Evolutionary conservation across 2,113 vertebrate species (phyloP), one percentile per base, ranked within the genome.

Genomic region (Mirounga angustirostris): DNA sequence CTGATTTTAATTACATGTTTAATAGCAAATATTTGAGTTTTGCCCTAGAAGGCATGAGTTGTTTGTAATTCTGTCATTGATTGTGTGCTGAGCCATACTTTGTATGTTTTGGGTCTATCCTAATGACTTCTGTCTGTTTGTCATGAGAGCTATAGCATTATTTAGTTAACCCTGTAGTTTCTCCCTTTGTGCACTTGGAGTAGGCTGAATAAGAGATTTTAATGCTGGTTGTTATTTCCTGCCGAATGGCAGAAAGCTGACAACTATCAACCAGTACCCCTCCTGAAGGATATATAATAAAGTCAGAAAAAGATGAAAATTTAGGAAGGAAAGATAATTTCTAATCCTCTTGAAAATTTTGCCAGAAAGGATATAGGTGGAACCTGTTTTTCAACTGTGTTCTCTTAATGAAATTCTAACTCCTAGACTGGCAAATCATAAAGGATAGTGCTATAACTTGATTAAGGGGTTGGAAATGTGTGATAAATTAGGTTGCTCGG

Each of bases 1-100:
- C 54, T 80, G 18, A 91, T 93, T 96, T 96, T 97, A 96, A 97
- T 97, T 98, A 65, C 18, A 73, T 78, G 46, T 80, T 97, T 97
- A 96, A 97, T 93, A 95, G 89, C 50, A 97, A 95, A 96, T 96
- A 97, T 97, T 98, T 98, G 95, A 85, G 36, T 95, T 98, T 97
- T 98, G 54, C 59, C 59, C 71, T 94, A 82, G 56, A 96, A 98
- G 95, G n/a, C 90, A 82, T 89, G n/a, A 98, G 80, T 94, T 98
- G 50, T 98, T 98, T 97, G 95, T 78, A 83, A 4, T 97, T 97
- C 90, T 94, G 67, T 94, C 92, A 92, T 67, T 97, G 95, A 97
- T 84, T 95, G 46, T 96, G 52, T 97, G 81, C 79, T 54, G 40
- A 97, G 88, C 74, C 92, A 96, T 96, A 92, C 22, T 96, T 96